Conservation (phyloP, 2,888 invertebrate genomes). For the Euplagia quadripunctaria region DNA sequence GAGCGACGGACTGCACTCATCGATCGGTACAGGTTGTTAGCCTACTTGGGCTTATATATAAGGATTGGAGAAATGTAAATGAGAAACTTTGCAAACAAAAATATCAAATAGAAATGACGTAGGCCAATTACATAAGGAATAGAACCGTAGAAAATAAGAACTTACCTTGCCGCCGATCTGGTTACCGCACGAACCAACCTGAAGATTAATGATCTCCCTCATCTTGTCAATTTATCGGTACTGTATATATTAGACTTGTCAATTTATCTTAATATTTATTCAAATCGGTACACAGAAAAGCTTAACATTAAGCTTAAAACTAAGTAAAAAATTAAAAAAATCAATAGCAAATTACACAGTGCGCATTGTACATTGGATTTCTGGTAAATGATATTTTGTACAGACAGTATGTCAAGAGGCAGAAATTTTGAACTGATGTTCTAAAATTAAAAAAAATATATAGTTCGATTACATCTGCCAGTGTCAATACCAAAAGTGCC, state of each 20-base stretch:
- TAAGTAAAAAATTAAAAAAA: constrained; percentile 71
- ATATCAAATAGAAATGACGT: background rate
- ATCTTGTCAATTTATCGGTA: constrained; percentile 84
- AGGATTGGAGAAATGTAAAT: too few species aligned
- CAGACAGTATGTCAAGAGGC: background rate
- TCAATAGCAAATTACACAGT: constrained; percentile 66
- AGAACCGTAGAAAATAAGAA: constrained; percentile 14
- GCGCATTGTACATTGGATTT: constrained; percentile 78
- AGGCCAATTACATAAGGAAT: too few species aligned
- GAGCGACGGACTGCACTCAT: too few species aligned
- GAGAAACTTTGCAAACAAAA: background rate
- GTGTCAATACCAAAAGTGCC: constrained; percentile 10
- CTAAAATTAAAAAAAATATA: constrained; percentile 53
- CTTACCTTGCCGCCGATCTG: constrained; percentile 87
- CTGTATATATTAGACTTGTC: constrained; percentile 66
- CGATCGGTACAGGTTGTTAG: too few species aligned
- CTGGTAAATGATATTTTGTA: constrained; percentile 60
- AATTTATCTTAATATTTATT: constrained; percentile 71
- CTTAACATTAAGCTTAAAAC: constrained; percentile 83
- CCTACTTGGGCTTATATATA: too few species aligned
- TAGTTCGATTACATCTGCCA: constrained; percentile 24
- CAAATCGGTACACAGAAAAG: constrained; percentile 63
- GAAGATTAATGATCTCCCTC: constrained; percentile 93
- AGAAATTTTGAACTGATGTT: constrained; percentile 59
- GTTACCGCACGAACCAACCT: constrained; percentile 92